These are phyloP conservation scores for Cottoperca gobio DNA, from an alignment of 2,797 vertebrate genomes.

Conservation along the genomic window DNA sequence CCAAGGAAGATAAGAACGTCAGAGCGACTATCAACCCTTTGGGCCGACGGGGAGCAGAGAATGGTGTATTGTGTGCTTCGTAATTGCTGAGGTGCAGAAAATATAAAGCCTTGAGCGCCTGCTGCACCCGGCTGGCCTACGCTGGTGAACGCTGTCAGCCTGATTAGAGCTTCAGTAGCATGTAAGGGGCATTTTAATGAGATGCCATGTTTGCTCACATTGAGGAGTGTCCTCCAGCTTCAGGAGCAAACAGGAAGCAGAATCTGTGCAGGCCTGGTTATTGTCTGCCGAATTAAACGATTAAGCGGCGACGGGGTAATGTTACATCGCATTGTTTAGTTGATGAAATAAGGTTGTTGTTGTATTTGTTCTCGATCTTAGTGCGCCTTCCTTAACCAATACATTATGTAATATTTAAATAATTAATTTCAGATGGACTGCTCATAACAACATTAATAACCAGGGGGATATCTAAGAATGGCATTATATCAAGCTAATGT, in stretches of 20 bases:
- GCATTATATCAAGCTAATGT: constrained; percentile 13
- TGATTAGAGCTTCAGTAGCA: constrained; percentile 42
- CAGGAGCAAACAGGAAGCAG: constrained; percentile 61
- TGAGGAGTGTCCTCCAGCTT: constrained; percentile 56
- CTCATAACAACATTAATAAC: constrained; percentile 3
- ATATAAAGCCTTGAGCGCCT: constrained; percentile 37
- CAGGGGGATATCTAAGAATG: neutral
- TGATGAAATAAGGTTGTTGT: constrained; percentile 18
- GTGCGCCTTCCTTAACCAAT: constrained; percentile 14
- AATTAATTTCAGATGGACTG: constrained; percentile 24
- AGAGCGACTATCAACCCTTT: constrained; percentile 42
- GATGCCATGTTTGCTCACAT: constrained; percentile 57
- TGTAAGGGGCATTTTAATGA: constrained; percentile 58
- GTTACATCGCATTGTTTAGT: constrained; percentile 27
- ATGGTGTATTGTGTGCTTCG: constrained; percentile 28
- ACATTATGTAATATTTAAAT: constrained; percentile 58
- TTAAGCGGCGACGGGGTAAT: neutral
- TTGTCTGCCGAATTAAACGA: constrained; percentile 51
- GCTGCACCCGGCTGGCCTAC: constrained; percentile 37
- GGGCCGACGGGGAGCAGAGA: constrained; percentile 28
- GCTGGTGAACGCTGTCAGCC: constrained; percentile 50
- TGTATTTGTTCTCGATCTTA: constrained; percentile 7
- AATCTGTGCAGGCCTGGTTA: constrained; percentile 40
- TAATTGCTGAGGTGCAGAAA: constrained; percentile 59
- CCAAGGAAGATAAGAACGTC: constrained; percentile 41